phyloP scores from a whole-genome alignment of 1,140 invertebrate genomes.

The Spodoptera litura region DNA sequence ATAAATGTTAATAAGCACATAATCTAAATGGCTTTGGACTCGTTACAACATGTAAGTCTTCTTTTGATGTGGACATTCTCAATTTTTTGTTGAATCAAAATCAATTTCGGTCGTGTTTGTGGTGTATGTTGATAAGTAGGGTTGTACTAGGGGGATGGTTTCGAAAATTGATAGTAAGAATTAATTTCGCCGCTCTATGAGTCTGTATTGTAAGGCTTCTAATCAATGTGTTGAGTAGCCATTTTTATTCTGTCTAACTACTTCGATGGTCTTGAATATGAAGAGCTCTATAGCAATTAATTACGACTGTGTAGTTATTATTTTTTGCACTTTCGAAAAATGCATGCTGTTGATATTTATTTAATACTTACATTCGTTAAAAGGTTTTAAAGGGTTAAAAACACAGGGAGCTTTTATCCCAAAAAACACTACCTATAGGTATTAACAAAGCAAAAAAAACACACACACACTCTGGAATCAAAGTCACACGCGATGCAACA shows the following conservation, averaged over 20 bases:
- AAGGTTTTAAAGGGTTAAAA: too few relatives aligned
- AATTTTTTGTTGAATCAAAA: constrained; percentile 16
- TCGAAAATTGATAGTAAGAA: background rate
- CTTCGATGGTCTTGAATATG: too few relatives aligned
- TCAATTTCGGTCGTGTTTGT: background rate
- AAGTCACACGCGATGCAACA: constrained; percentile 33
- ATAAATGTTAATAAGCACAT: constrained; percentile 64
- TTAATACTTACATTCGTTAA: too few relatives aligned
- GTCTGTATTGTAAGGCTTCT: too few relatives aligned
- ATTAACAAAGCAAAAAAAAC: background rate
- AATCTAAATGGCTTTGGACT: constrained; percentile 61
- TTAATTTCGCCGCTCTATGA: background rate
- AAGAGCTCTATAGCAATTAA: too few relatives aligned
- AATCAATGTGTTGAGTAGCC: too few relatives aligned
- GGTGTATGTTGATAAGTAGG: background rate
- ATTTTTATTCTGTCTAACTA: too few relatives aligned
- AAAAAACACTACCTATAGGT: too few relatives aligned
- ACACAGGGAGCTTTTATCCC: too few relatives aligned
- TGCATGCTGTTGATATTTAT: too few relatives aligned
- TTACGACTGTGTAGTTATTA: too few relatives aligned
- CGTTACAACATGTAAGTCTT: background rate
- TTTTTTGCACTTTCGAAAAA: too few relatives aligned
- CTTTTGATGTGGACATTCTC: constrained; percentile 36
- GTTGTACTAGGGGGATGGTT: background rate
- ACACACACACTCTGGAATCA: background rate